A percentile compares a stretch with the other conserved stretches of the same genome.
phyloP scores from a whole-genome alignment of 2,113 vertebrate genomes.

The Pedetes capensis region DNA sequence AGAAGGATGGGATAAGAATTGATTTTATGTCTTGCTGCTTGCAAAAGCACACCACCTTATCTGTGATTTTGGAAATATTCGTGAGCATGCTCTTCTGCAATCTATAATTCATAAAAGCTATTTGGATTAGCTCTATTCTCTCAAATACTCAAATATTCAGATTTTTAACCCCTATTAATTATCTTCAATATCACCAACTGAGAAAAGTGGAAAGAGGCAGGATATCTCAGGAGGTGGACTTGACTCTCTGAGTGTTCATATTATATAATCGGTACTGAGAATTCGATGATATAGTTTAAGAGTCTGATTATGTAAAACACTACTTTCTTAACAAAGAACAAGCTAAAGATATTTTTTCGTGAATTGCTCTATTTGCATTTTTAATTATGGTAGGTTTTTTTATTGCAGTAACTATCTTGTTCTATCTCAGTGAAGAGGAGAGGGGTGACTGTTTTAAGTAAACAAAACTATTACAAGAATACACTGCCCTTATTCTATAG shows the following conservation, averaged over 20 bases:
- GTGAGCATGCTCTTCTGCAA: background rate
- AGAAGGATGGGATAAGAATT: background rate
- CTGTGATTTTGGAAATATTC: background rate
- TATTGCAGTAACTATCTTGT: constrained; percentile 29
- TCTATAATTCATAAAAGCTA: background rate
- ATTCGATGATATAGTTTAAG: background rate
- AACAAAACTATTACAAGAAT: constrained; percentile 55
- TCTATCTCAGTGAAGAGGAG: constrained; percentile 23
- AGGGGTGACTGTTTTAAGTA: constrained; percentile 18
- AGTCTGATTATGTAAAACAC: background rate
- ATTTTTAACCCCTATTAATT: background rate
- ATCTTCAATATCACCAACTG: background rate
- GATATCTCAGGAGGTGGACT: background rate
- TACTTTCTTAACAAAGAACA: constrained; percentile 32
- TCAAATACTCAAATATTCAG: background rate
- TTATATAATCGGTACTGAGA: background rate
- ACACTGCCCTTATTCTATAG: background rate
- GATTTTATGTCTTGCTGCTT: background rate
- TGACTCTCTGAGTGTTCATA: background rate
- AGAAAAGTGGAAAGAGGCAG: background rate
- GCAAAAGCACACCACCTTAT: background rate
- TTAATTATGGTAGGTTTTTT: constrained; percentile 50
- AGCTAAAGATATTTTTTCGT: background rate
- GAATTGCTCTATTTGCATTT: background rate
- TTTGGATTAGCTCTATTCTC: background rate